Evolutionary conservation across 2,113 vertebrate genomes (phyloP).

Genomic region (Crotalus tigris): DNA sequence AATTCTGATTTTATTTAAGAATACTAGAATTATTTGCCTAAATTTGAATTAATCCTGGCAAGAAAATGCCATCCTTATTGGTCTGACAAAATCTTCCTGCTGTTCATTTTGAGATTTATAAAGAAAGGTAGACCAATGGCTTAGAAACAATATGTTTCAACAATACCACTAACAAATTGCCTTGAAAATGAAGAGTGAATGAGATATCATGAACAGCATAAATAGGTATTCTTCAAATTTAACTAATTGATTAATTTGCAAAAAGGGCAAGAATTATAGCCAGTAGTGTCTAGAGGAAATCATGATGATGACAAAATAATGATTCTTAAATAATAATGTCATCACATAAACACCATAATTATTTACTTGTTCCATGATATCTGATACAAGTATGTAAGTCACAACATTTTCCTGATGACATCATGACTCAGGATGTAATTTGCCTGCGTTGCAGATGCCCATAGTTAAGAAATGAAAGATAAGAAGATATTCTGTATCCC

Average conservation of each 20-base stretch:
- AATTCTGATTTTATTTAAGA: conserved; percentile 1
- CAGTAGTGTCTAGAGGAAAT: background rate
- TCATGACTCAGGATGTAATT: background rate
- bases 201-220: background rate
- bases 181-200: conserved; percentile 4
- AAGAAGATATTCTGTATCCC: background rate
- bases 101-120: background rate
- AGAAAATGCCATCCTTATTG: conserved; percentile 39
- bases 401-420: background rate
- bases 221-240: conserved; percentile 28
- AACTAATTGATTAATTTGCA: background rate
- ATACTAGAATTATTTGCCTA: background rate
- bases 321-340: background rate
- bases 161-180: background rate
- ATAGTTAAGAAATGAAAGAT: background rate
- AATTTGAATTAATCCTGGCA: conserved; percentile 7
- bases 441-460: background rate
- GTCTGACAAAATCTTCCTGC: conserved; percentile 26
- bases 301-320: background rate
- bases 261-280: background rate
- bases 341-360: background rate
- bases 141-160: conserved; percentile 10
- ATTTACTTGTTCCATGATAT: background rate
- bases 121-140: conserved; percentile 4
- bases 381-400: background rate